Evolutionary conservation across 2,888 invertebrate species (phyloP).

Genomic region (Agonopterix alstromeriana): DNA sequence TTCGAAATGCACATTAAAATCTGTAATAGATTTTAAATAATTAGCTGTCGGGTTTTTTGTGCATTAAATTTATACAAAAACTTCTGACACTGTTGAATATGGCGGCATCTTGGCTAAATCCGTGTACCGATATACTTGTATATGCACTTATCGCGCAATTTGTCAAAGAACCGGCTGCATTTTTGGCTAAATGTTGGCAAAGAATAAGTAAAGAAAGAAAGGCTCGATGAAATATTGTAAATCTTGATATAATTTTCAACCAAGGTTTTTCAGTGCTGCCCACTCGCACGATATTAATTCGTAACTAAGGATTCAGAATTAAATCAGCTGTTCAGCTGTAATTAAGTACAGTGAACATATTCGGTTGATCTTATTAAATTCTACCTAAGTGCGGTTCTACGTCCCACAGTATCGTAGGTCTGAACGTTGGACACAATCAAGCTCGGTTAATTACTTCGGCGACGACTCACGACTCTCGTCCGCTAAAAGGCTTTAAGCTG

Average conservation of each 20-base stretch:
- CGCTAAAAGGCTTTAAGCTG: conserved; percentile 69
- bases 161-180: conserved; percentile 58
- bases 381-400: conserved; percentile 2
- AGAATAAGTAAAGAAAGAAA: conserved; percentile 25
- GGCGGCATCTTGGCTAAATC: conserved; percentile 29
- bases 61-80: too few relatives aligned
- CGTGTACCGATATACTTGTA: conserved; percentile 34
- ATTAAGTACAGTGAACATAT: conserved; percentile 5
- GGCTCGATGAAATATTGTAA: too few relatives aligned
- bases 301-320: too few relatives aligned
- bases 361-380: not conserved
- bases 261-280: too few relatives aligned
- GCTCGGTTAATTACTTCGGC: conserved; percentile 58
- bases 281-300: too few relatives aligned
- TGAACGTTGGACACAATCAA: conserved; percentile 48
- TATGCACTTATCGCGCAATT: conserved; percentile 63
- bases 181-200: conserved; percentile 46
- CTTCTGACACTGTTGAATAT: too few relatives aligned
- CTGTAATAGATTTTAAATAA: too few relatives aligned
- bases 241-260: too few relatives aligned
- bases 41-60: too few relatives aligned
- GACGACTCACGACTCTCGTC: conserved; percentile 65
- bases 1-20: too few relatives aligned
- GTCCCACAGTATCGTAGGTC: conserved; percentile 13
- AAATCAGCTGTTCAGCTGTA: not conserved